Evolutionary conservation across 2,113 vertebrate species (phyloP), one percentile per base, ranked within the genome.

Genomic region (Neolamprologus brichardi): DNA sequence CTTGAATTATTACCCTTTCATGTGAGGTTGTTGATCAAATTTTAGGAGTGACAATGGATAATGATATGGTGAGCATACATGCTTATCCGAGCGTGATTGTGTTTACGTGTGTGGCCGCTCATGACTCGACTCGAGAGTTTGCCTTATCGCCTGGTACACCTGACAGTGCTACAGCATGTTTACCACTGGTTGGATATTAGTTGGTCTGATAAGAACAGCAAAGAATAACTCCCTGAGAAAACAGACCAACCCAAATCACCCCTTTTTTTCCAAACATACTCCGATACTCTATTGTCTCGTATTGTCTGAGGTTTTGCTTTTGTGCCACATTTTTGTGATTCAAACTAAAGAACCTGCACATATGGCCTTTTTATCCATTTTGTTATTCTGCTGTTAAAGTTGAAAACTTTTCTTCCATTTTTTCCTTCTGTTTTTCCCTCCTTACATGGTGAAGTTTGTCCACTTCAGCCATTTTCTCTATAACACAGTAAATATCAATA

Each of bases 401-500:
- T n/a, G 6, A 8, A 49, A 64, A 13, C 18, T 18, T 56, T 85
- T 23, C 12, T 60, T 60, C 1, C 34, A 84, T 3, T 75, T 13
- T 77, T 7, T 6, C 56, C 15, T 58, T 10, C 58, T 11, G 28
- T 75, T n/a, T 49, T 60, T 60, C 18, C 18, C 75, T 81, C n/a
- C 25, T 28, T 58, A 60, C 52, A 58, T 28, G 41, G 87, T 81
- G 25, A 91, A 87, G 82, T 88, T 83, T 23, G 79, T 88, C 82
- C 52, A 87, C 70, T 77, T 54, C 37, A 78, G 62, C 67, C 53
- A 14, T 78, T 90, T 92, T 81, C 75, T 60, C 82, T 46, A 60
- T 39, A 82, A 62, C 79, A 56, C 81, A 89, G 91, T 92, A 91
- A 93, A 94, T 91, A 93, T 93, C 92, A 91, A 83, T 86, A 93